Evolutionary conservation across 2,113 vertebrate genomes (phyloP).

Genomic region (Paraplagusia blochii): DNA sequence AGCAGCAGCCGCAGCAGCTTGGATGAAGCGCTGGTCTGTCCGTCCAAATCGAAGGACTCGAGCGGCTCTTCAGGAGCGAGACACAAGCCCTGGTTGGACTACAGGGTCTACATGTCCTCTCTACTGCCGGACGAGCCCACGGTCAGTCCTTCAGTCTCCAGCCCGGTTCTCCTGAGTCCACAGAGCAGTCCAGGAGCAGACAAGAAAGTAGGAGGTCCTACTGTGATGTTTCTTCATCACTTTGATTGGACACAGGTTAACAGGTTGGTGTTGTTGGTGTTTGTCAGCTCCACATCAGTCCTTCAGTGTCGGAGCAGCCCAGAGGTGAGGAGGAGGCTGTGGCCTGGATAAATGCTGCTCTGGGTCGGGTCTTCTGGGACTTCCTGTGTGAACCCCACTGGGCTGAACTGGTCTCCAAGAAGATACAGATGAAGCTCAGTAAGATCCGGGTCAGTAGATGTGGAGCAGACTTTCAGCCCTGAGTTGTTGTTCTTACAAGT

Average conservation of each 20-base stretch:
- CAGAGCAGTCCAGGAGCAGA: constrained; percentile 86
- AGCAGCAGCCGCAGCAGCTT: constrained; percentile 87
- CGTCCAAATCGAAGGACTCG: constrained; percentile 82
- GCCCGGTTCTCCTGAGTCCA: constrained; percentile 50
- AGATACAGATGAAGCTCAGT: constrained; percentile 99
- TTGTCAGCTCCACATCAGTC: constrained; percentile 47
- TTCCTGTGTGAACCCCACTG: constrained; percentile 94
- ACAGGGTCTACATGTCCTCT: constrained; percentile 89
- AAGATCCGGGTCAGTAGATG: constrained; percentile 89
- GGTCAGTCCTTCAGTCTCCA: constrained; percentile 72
- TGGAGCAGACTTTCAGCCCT: background rate
- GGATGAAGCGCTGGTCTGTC: constrained; percentile 82
- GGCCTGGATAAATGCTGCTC: constrained; percentile 91
- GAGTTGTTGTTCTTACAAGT: background rate
- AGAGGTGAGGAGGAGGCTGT: constrained; percentile 66
- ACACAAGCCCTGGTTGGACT: constrained; percentile 83
- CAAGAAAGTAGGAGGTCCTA: constrained; percentile 81
- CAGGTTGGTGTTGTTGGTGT: background rate
- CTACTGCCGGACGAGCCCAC: constrained; percentile 79
- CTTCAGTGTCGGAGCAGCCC: constrained; percentile 19
- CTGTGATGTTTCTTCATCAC: background rate
- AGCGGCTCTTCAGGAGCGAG: constrained; percentile 61
- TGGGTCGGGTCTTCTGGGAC: constrained; percentile 94
- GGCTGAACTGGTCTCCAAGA: constrained; percentile 93
- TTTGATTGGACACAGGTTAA: background rate